phyloP scores from a whole-genome alignment of 2,113 vertebrate genomes.

The Pao palembangensis region DNA sequence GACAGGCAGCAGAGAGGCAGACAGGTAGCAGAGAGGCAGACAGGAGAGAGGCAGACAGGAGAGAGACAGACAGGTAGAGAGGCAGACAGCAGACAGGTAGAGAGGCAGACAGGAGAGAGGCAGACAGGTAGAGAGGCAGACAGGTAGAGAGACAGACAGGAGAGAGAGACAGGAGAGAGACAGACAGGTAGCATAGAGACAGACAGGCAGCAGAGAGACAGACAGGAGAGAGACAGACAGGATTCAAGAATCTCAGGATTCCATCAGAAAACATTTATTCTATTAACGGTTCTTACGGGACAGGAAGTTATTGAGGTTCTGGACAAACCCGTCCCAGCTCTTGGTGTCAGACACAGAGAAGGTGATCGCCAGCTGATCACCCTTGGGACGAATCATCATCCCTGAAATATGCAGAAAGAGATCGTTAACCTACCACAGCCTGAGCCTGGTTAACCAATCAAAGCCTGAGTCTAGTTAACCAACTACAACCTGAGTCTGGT shows the following conservation, averaged over 20 bases:
- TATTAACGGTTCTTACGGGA: slow-evolving; percentile 32
- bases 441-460: too few relatives aligned
- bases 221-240: too few relatives aligned
- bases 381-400: slow-evolving; percentile 69
- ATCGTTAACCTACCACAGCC: neutral
- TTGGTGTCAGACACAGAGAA: slow-evolving; percentile 37
- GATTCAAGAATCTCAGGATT: too few relatives aligned
- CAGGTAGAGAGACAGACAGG: too few relatives aligned
- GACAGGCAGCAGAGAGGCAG: neutral
- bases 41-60: neutral
- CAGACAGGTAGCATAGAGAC: neutral
- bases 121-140: too few relatives aligned
- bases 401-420: slow-evolving; percentile 38
- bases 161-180: slow-evolving; percentile 1
- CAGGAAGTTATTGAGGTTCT: slow-evolving; percentile 57
- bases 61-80: neutral
- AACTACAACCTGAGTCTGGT: too few relatives aligned
- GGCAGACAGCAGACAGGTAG: neutral
- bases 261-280: too few relatives aligned
- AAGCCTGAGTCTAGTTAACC: too few relatives aligned
- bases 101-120: neutral
- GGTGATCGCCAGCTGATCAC: slow-evolving; percentile 56
- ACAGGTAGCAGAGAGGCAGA: neutral
- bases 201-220: neutral
- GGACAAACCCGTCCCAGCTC: slow-evolving; percentile 43